phyloP scores from a whole-genome alignment of 2,797 vertebrate genomes.

The Typhlichthys subterraneus region DNA sequence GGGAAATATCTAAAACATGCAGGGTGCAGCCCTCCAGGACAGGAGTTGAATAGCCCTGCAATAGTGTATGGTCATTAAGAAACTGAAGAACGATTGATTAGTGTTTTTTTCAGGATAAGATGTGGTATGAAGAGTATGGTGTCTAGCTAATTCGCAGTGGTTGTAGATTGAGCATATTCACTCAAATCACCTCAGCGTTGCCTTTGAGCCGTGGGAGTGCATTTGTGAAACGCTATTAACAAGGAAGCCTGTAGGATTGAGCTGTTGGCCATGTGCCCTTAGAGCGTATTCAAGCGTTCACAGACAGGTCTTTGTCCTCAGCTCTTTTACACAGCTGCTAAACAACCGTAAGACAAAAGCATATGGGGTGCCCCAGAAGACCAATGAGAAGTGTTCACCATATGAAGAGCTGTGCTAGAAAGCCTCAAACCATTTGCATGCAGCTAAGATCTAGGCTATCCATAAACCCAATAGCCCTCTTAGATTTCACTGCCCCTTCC shows the following conservation, averaged over 20 bases:
- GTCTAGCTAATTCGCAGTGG: conserved; percentile 45
- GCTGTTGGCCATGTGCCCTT: conserved; percentile 84
- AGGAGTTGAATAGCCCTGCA: too few relatives aligned
- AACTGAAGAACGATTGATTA: neutral
- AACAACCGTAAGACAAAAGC: conserved; percentile 84
- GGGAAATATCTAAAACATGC: too few relatives aligned
- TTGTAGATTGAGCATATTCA: conserved; percentile 52
- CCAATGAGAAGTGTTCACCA: conserved; percentile 76
- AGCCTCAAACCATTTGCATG: conserved; percentile 58
- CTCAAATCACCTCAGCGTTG: conserved; percentile 55
- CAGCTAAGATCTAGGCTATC: conserved; percentile 53
- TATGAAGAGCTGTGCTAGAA: conserved; percentile 67
- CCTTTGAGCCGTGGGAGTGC: conserved; percentile 69
- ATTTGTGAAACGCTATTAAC: conserved; percentile 25
- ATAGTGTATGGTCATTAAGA: neutral
- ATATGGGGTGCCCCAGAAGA: conserved; percentile 78
- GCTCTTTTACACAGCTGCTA: conserved; percentile 77
- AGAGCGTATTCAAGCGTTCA: conserved; percentile 87
- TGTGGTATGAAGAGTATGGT: conserved; percentile 32
- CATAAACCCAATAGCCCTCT: conserved; percentile 31
- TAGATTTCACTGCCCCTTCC: neutral
- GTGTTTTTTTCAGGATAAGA: conserved; percentile 3
- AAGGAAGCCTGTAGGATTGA: conserved; percentile 61
- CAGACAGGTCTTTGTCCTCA: conserved; percentile 89
- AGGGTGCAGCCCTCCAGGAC: too few relatives aligned